Conservation (phyloP, 1,140 invertebrate genomes). For the Drosophila lacertosa region DNA sequence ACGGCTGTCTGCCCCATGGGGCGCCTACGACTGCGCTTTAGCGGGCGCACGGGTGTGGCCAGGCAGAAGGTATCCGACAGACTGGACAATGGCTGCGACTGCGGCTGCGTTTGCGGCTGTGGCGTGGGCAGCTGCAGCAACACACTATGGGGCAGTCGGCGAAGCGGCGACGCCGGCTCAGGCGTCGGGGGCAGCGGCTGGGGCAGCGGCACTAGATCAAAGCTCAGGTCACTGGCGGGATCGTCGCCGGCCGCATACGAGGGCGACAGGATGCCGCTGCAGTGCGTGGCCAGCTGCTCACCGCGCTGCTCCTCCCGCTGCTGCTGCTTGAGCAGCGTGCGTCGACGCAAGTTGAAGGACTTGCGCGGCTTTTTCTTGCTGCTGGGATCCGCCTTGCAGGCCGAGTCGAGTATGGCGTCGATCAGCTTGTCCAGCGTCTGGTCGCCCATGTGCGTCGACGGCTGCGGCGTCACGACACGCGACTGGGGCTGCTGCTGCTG, state of each 20-base stretch:
- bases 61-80: slow-evolving; percentile 57
- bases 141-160: slow-evolving; percentile 30
- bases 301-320: neutral
- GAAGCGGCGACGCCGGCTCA: slow-evolving; percentile 51
- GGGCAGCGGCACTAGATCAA: slow-evolving; percentile 38
- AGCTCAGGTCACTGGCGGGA: slow-evolving; percentile 79
- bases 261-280: slow-evolving; percentile 63
- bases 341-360: slow-evolving; percentile 73
- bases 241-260: slow-evolving; percentile 80
- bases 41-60: slow-evolving; percentile 59
- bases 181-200: slow-evolving; percentile 39
- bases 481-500: neutral
- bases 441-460: slow-evolving; percentile 74
- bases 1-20: slow-evolving; percentile 3
- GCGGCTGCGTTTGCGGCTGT: neutral
- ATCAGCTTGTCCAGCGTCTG: slow-evolving; percentile 79
- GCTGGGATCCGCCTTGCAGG: slow-evolving; percentile 68
- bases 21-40: slow-evolving; percentile 33
- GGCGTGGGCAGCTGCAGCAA: slow-evolving; percentile 52
- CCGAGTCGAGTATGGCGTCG: slow-evolving; percentile 81
- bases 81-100: neutral
- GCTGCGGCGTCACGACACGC: slow-evolving; percentile 51
- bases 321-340: slow-evolving; percentile 74
- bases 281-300: slow-evolving; percentile 42
- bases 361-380: slow-evolving; percentile 68